Conservation (phyloP, 2,888 invertebrate species). For the Drosophila anceps region DNA sequence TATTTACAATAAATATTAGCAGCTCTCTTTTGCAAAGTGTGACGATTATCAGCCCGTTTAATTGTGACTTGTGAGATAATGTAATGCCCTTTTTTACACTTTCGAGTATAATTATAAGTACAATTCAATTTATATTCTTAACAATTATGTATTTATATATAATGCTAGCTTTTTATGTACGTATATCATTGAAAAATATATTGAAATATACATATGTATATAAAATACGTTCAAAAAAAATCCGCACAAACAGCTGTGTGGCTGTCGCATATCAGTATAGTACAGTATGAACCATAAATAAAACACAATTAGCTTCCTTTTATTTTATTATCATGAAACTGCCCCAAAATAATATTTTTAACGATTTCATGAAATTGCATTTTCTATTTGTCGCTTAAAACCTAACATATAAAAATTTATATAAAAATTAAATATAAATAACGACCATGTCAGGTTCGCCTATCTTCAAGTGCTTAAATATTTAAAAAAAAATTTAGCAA, state of each 20-base stretch:
- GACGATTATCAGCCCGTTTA: slow-evolving; percentile 35
- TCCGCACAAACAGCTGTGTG: not conserved
- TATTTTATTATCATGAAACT: not conserved
- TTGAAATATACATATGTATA: not conserved
- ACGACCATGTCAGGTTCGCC: too few species aligned
- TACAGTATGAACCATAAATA: not conserved
- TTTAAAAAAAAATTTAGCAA: too few species aligned
- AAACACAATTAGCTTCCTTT: not conserved
- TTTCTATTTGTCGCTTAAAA: too few species aligned
- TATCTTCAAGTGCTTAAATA: too few species aligned
- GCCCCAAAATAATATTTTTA: not conserved
- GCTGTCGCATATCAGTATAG: not conserved
- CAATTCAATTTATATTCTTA: not conserved
- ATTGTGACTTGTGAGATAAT: slow-evolving; percentile 37
- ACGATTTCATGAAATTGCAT: too few species aligned
- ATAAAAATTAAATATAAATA: too few species aligned
- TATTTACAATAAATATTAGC: slow-evolving; percentile 42
- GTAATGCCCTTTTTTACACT: slow-evolving; percentile 19
- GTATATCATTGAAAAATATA: not conserved
- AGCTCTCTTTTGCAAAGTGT: slow-evolving; percentile 31
- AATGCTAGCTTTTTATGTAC: too few species aligned
- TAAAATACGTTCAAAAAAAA: not conserved
- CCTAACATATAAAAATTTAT: too few species aligned
- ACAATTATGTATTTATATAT: not conserved
- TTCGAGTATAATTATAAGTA: not conserved